Conservation (phyloP, 2,113 vertebrate species). For the Cottus gobio region DNA sequence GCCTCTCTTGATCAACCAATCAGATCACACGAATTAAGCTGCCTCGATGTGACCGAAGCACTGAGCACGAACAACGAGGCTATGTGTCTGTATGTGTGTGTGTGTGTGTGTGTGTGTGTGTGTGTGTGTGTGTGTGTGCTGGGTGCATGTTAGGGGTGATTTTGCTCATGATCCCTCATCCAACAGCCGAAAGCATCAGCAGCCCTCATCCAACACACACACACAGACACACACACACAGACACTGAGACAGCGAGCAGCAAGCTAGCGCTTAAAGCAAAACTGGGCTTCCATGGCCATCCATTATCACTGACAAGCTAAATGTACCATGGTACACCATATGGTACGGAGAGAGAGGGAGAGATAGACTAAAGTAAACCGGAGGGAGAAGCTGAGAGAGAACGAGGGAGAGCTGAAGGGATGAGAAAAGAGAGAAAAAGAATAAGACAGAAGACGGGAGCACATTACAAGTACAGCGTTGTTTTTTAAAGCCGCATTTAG, state of each 20-base stretch:
- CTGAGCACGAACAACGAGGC: background rate
- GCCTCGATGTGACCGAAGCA: conserved; percentile 24
- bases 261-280: conserved; percentile 83
- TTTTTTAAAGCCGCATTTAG: conserved; percentile 16
- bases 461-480: conserved; percentile 39
- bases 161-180: conserved; percentile 75
- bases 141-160: conserved; percentile 61
- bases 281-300: conserved; percentile 83
- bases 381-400: conserved; percentile 35
- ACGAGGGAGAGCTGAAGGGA: conserved; percentile 21
- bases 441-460: conserved; percentile 29
- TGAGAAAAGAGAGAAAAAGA: conserved; percentile 17
- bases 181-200: conserved; percentile 72
- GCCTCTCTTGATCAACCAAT: conserved; percentile 28
- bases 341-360: conserved; percentile 62
- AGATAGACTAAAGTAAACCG: conserved; percentile 23
- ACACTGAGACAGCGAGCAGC: conserved; percentile 60
- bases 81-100: conserved; percentile 26
- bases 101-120: conserved; percentile 23
- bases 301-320: conserved; percentile 84
- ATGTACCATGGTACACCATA: conserved; percentile 83
- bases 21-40: background rate
- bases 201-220: conserved; percentile 53
- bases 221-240: conserved; percentile 28
- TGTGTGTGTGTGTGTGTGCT: conserved; percentile 16